A percentile compares a stretch with the other conserved stretches of the same genome.
These are phyloP conservation scores for Cryptocephalus moraei DNA, from an alignment of 2,888 invertebrate species.

Conservation along the genomic window DNA sequence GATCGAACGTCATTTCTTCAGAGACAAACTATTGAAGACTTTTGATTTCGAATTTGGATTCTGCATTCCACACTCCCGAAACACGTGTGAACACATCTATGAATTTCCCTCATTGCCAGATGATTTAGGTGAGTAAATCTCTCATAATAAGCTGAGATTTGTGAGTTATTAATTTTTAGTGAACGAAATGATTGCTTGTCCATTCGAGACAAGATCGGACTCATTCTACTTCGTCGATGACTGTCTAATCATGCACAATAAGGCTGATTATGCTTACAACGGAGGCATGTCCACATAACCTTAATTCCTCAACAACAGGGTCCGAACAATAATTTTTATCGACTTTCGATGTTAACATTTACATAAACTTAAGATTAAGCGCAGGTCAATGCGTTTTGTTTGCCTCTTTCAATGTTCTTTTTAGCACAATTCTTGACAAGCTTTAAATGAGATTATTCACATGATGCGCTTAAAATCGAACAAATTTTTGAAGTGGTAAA, in stretches of 20 bases:
- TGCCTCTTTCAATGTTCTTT: no score
- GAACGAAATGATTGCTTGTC: slow-evolving; percentile 91
- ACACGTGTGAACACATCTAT: slow-evolving; percentile 98
- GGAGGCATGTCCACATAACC: slow-evolving; percentile 47
- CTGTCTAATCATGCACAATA: slow-evolving; percentile 96
- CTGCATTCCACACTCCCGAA: slow-evolving; percentile 94
- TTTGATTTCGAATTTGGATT: slow-evolving; percentile 99
- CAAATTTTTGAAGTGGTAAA: no score
- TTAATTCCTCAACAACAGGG: slow-evolving; percentile 11
- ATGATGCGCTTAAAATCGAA: no score
- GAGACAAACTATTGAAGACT: slow-evolving; percentile 86
- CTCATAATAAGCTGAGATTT: no score
- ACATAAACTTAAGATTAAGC: no score
- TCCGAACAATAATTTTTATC: slow-evolving; percentile 9
- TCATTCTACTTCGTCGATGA: slow-evolving; percentile 99
- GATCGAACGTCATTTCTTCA: slow-evolving; percentile 96
- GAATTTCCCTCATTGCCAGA: slow-evolving; percentile 87
- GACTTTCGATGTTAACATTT: no score
- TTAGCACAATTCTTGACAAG: no score
- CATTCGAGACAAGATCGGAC: slow-evolving; percentile 96
- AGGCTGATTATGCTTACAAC: slow-evolving; percentile 97
- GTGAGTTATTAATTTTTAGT: slow-evolving; percentile 49
- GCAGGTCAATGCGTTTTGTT: no score
- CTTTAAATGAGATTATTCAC: no score
- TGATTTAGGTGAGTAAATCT: slow-evolving; percentile 63